These are phyloP conservation scores for Adoxophyes honmai DNA, from an alignment of 1,140 invertebrate genomes.

Conservation along the genomic window DNA sequence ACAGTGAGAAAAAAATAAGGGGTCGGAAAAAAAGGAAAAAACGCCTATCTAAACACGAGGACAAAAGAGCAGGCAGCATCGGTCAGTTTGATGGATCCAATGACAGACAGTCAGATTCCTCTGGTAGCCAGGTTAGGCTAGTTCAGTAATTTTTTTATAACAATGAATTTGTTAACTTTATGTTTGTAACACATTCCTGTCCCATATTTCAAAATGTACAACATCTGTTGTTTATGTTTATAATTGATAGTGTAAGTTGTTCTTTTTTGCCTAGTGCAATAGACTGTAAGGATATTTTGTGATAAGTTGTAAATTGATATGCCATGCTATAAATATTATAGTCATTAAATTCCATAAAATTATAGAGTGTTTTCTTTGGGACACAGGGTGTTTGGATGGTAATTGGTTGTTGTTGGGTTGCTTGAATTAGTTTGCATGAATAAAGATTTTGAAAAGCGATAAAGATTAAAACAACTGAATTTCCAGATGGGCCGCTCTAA, in stretches of 20 bases:
- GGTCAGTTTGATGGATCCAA: constrained; percentile 16
- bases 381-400: no score
- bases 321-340: background rate
- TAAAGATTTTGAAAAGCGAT: background rate
- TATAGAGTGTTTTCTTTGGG: constrained; percentile 11
- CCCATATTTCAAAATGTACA: background rate
- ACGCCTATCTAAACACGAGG: background rate
- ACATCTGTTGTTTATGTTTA: background rate
- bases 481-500: constrained; percentile 69
- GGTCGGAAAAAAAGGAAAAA: constrained; percentile 18
- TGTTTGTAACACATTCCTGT: constrained; percentile 3
- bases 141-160: constrained; percentile 13
- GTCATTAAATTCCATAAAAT: constrained; percentile 4
- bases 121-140: constrained; percentile 46
- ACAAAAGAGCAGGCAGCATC: constrained; percentile 4
- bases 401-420: no score
- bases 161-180: background rate
- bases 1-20: constrained; percentile 12
- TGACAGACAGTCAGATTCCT: constrained; percentile 29
- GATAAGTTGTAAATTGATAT: background rate
- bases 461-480: constrained; percentile 37
- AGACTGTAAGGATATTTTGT: background rate
- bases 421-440: background rate
- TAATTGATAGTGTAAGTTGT: background rate
- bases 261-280: background rate